phyloP scores from a whole-genome alignment of 30 jellyfish, hydroid and myxozoan species.

The Cassiopea xamachana region DNA sequence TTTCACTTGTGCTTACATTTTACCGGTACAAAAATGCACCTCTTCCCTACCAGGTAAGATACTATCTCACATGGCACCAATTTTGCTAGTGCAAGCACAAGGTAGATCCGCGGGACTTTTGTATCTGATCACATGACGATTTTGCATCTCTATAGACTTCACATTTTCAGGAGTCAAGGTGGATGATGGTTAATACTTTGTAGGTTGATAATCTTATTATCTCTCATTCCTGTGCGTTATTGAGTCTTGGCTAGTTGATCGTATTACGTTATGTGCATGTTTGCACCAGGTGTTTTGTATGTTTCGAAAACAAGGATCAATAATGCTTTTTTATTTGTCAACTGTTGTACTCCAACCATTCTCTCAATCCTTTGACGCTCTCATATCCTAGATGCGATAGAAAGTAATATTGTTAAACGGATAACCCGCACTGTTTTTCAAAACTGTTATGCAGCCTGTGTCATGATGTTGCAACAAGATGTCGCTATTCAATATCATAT shows the following conservation, averaged over 20 bases:
- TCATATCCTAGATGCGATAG: not conserved
- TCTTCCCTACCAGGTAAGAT: too few species aligned
- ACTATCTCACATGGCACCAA: too few species aligned
- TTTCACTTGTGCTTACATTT: too few species aligned
- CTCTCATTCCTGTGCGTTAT: not conserved
- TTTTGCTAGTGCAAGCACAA: too few species aligned
- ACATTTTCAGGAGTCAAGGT: too few species aligned
- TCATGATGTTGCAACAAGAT: not conserved
- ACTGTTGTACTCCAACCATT: not conserved
- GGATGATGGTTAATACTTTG: not conserved
- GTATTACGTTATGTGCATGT: not conserved
- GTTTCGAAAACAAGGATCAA: slow-evolving; percentile 1
- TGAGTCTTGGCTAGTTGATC: not conserved
- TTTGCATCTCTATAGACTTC: too few species aligned
- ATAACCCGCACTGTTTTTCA: not conserved
- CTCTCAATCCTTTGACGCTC: not conserved
- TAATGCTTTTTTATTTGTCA: not conserved
- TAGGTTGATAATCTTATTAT: not conserved
- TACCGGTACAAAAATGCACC: too few species aligned
- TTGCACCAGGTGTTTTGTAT: not conserved
- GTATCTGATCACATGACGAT: too few species aligned
- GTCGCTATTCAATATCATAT: too few species aligned
- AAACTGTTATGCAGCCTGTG: not conserved
- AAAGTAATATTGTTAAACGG: not conserved
- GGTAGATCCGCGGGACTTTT: too few species aligned